A percentile compares a stretch with the other conserved stretches of the same genome.
Evolutionary conservation across 2,888 invertebrate species (phyloP).

Genomic region (Dolichopus griseipennis): DNA sequence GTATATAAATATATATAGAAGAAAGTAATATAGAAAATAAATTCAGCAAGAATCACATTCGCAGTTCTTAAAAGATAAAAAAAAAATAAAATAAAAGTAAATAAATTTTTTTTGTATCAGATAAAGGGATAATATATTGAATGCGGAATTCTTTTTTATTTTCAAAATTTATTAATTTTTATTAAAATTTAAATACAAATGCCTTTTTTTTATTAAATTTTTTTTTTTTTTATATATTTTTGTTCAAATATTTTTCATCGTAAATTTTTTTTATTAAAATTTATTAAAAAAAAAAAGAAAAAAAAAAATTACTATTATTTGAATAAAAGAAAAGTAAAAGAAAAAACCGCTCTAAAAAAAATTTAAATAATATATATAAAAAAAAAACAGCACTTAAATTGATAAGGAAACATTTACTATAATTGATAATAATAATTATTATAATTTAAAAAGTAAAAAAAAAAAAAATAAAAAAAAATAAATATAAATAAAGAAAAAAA

Average conservation of each 20-base stretch:
- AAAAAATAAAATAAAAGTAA: too few relatives aligned
- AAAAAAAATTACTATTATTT: too few relatives aligned
- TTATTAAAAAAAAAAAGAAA: background rate
- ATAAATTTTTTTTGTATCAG: too few relatives aligned
- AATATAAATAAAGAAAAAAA: background rate
- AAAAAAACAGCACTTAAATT: conserved; percentile 2
- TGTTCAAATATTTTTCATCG: background rate
- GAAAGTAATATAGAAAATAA: background rate
- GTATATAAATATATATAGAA: background rate
- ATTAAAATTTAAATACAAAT: background rate
- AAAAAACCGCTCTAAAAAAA: background rate
- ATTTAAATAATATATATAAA: background rate
- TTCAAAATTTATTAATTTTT: background rate
- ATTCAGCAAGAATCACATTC: background rate
- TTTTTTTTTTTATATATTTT: background rate
- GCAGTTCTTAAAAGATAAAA: background rate
- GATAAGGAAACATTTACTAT: conserved; percentile 6
- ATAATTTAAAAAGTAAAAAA: conserved; percentile 6
- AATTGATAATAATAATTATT: conserved; percentile 6
- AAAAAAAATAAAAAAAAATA: background rate
- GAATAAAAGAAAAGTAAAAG: too few relatives aligned
- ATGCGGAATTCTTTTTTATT: background rate
- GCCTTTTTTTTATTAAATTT: background rate
- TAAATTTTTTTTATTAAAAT: background rate
- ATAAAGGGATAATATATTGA: background rate